These are phyloP conservation scores for Holacanthella duospinosa DNA, from an alignment of 2,888 invertebrate genomes.

Conservation along the genomic window DNA sequence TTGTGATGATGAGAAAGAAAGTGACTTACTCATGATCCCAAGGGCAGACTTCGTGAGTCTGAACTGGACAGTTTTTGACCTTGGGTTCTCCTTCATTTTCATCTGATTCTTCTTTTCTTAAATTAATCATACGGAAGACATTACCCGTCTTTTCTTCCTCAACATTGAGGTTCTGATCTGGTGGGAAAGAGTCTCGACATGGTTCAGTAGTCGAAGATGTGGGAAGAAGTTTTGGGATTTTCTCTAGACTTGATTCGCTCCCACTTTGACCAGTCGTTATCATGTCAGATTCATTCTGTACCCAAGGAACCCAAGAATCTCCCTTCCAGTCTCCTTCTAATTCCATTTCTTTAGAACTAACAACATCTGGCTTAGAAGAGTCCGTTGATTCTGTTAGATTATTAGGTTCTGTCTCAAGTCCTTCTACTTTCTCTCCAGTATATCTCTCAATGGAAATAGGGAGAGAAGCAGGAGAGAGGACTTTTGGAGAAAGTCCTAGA, in stretches of 20 bases:
- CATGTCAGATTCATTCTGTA: no score
- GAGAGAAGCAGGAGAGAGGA: not conserved
- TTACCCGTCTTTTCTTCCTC: conserved; percentile 1
- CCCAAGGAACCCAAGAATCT: no score
- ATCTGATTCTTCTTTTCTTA: conserved; percentile 8
- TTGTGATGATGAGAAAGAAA: not conserved
- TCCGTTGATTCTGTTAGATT: no score
- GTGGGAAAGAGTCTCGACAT: no score
- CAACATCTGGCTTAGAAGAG: no score
- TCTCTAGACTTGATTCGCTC: not conserved
- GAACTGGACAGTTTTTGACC: conserved; percentile 19
- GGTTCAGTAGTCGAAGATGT: not conserved
- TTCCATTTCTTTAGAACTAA: no score
- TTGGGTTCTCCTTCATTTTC: conserved; percentile 7
- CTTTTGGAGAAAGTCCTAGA: not conserved
- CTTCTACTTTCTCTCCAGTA: no score
- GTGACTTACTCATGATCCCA: conserved; percentile 89
- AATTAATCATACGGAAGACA: no score
- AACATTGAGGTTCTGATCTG: conserved; percentile 8
- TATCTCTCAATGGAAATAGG: not conserved
- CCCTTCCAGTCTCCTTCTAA: no score
- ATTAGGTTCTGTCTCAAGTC: no score
- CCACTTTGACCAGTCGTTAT: no score
- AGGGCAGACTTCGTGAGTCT: conserved; percentile 71
- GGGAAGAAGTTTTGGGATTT: not conserved